A percentile compares a stretch with the other conserved stretches of the same genome.
These are phyloP conservation scores for Spilogale gracilis DNA, from an alignment of 2,113 vertebrate genomes.

Conservation along the genomic window DNA sequence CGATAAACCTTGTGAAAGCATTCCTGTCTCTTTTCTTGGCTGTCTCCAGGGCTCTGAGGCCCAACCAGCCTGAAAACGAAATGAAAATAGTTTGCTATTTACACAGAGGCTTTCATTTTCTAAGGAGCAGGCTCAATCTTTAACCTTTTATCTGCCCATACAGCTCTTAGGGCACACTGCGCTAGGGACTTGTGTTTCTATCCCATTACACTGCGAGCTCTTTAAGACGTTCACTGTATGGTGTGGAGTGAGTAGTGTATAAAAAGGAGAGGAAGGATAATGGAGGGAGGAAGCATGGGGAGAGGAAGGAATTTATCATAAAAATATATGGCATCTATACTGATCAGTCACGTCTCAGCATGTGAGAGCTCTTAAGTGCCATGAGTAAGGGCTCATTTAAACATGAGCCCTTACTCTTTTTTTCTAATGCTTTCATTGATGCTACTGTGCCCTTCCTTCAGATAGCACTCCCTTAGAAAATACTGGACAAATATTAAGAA, in stretches of 20 bases:
- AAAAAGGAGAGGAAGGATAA: background rate
- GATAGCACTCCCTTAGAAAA: background rate
- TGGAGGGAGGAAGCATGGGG: background rate
- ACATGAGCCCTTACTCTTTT: background rate
- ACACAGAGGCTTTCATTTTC: background rate
- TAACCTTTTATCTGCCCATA: background rate
- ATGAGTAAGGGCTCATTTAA: background rate
- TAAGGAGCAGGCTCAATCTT: background rate
- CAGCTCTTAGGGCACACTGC: rapidly evolving
- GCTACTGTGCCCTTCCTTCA: background rate
- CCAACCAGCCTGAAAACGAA: background rate
- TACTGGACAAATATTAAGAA: background rate
- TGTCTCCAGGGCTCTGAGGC: background rate
- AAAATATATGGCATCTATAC: rapidly evolving
- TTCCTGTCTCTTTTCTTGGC: background rate
- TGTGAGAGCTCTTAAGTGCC: background rate
- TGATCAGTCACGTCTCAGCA: no score
- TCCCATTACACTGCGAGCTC: background rate
- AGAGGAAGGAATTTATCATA: background rate
- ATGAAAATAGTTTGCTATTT: background rate
- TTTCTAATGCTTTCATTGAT: background rate
- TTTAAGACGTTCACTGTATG: rapidly evolving
- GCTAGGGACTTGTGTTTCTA: rapidly evolving
- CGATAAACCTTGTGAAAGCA: background rate
- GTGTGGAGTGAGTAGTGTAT: rapidly evolving